Evolutionary conservation across 2,113 vertebrate species (phyloP).

Genomic region (Montifringilla adamsi): DNA sequence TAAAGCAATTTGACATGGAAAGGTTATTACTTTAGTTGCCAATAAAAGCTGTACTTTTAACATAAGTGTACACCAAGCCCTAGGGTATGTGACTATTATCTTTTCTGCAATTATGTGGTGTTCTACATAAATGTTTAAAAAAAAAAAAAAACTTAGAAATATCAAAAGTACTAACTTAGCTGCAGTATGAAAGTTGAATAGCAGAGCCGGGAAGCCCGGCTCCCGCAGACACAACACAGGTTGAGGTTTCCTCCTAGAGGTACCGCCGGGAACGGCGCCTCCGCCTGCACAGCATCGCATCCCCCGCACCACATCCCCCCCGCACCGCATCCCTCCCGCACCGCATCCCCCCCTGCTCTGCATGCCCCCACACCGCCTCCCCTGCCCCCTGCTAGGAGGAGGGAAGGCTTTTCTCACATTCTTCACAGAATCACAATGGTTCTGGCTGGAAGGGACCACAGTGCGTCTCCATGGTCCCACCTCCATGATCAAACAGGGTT

Average conservation of each 20-base stretch:
- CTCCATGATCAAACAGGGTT: too few relatives aligned
- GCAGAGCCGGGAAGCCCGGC: conserved; percentile 51
- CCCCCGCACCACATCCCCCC: neutral
- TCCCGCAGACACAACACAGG: conserved; percentile 65
- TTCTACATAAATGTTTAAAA: conserved; percentile 83
- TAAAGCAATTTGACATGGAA: conserved; percentile 85
- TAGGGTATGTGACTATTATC: conserved; percentile 86
- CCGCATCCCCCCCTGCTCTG: neutral
- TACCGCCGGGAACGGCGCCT: conserved; percentile 66
- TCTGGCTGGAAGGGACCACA: too few relatives aligned
- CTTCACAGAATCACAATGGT: too few relatives aligned
- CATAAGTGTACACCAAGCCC: conserved; percentile 85
- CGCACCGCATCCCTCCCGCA: neutral
- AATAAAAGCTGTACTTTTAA: conserved; percentile 87
- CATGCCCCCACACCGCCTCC: neutral
- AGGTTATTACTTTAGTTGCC: conserved; percentile 84
- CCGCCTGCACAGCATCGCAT: neutral
- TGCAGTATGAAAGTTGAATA: conserved; percentile 61
- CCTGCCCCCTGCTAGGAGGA: neutral
- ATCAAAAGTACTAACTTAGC: conserved; percentile 78
- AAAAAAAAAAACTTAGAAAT: conserved; percentile 76
- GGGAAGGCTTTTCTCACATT: too few relatives aligned
- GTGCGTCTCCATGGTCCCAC: too few relatives aligned
- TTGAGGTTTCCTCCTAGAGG: conserved; percentile 84
- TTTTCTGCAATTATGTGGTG: conserved; percentile 84